Evolutionary conservation across 2,797 vertebrate genomes (phyloP).

Genomic region (Notolabrus celidotus): DNA sequence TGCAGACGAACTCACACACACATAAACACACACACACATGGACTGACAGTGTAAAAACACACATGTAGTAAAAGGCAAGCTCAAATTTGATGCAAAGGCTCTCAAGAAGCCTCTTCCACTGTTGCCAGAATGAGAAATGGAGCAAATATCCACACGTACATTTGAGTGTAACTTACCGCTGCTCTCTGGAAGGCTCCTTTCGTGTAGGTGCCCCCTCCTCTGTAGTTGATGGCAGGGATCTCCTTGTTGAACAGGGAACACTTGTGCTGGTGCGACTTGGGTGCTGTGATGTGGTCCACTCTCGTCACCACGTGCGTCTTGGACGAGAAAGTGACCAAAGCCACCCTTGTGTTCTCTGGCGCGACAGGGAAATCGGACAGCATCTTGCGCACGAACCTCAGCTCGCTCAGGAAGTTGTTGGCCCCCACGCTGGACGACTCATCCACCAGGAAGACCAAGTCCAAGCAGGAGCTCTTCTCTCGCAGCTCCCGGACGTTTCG

Average conservation of each 20-base stretch:
- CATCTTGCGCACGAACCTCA: conserved; percentile 95
- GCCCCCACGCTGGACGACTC: conserved; percentile 97
- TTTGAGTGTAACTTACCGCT: conserved; percentile 95
- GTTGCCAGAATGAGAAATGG: too few species aligned
- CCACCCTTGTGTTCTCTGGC: conserved; percentile 92
- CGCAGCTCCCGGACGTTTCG: conserved; percentile 91
- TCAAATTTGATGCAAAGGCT: too few species aligned
- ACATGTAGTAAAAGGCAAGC: not conserved
- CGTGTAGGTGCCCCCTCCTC: conserved; percentile 97
- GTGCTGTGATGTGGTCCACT: conserved; percentile 94
- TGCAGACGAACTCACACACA: conserved; percentile 9
- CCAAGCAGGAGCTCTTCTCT: conserved; percentile 89
- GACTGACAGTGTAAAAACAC: not conserved
- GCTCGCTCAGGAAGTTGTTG: conserved; percentile 94
- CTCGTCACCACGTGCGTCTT: conserved; percentile 94
- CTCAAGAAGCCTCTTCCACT: too few species aligned
- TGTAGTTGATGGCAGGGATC: conserved; percentile 95
- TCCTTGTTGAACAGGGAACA: conserved; percentile 94
- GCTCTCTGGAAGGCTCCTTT: conserved; percentile 97
- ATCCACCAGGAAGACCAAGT: conserved; percentile 96
- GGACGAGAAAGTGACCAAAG: conserved; percentile 96
- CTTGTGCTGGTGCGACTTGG: conserved; percentile 94
- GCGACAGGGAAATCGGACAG: conserved; percentile 97
- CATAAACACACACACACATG: conserved; percentile 16
- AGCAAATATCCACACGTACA: too few species aligned